Evolutionary conservation across 2,888 invertebrate species (phyloP), one percentile per base, ranked within the genome.

Genomic region (Phania funesta): DNA sequence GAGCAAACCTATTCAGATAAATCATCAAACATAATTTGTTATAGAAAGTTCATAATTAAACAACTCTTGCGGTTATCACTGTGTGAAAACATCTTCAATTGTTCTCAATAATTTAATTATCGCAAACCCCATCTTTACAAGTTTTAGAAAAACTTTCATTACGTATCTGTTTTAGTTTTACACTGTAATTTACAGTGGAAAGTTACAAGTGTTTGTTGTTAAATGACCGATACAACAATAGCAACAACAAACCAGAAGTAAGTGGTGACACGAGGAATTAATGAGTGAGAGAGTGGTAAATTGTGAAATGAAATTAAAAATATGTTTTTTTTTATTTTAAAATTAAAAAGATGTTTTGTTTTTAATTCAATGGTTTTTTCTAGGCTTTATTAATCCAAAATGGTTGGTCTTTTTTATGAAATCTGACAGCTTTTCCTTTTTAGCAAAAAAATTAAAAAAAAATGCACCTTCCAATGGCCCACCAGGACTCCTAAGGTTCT

Each of bases 201-300:
- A 81, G 73, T 41, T 77, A 73, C 77, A 76, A 77, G 67, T 41
- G 44, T 38, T 67, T 76, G 18, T 60, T 60, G 18, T 7, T 44
- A 24, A 62, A 35, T 32, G 32, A 60, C 35, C 71, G 7, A 35
- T 46, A 44, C 22, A 70, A 52, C 60, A 35, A 56, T 9, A 13
- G 38, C 35, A 35, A 68, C 9, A 50, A 52, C n/a, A 71, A 70
- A 67, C 50, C 65, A 68, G 70, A 64, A 71, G 46, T 70, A 38
- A 52, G 9, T 65, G 48, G 48, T 26, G 60, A 68, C 60, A 62
- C 41, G 41, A 41, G 48, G 18, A 41, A 60, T 60, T 26, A 35
- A 64, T 68, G 44, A 68, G 52, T 62, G 64, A 46, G 16, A 29
- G 62, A 35, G 38, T 50, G 64, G 11, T 32, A 32, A 38, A 24